A percentile compares a stretch with the other conserved stretches of the same genome.
Conservation (phyloP, 2,888 invertebrate species). For the Dasysyrphus albostriatus region DNA sequence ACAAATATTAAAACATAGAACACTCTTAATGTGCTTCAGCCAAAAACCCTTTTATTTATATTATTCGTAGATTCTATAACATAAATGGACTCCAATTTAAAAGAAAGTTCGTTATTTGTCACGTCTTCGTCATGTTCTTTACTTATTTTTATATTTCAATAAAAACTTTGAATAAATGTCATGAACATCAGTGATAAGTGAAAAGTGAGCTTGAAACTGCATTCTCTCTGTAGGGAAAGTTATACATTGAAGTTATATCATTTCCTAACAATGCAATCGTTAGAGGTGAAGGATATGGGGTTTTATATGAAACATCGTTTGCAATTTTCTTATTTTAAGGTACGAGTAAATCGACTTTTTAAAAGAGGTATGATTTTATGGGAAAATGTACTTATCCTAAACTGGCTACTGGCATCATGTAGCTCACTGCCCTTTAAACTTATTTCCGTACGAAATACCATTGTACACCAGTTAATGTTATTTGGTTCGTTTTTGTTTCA, state of each 20-base stretch:
- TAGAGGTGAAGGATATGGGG: too few relatives aligned
- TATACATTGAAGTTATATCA: not conserved
- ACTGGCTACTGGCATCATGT: not conserved
- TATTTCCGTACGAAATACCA: slow-evolving; percentile 32
- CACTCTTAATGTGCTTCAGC: too few relatives aligned
- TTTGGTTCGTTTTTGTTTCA: slow-evolving; percentile 25
- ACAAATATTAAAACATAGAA: too few relatives aligned
- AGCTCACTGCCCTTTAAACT: slow-evolving; percentile 22
- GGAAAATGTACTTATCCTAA: not conserved
- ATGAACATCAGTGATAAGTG: not conserved
- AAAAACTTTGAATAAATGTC: too few relatives aligned
- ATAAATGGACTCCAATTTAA: too few relatives aligned
- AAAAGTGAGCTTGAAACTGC: not conserved
- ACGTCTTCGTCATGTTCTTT: too few relatives aligned
- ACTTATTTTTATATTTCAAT: too few relatives aligned
- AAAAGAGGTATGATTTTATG: too few relatives aligned
- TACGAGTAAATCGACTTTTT: not conserved
- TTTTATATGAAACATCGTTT: not conserved
- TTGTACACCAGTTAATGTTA: slow-evolving; percentile 48
- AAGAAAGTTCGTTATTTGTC: too few relatives aligned
- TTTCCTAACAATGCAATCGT: not conserved
- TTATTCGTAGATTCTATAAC: too few relatives aligned
- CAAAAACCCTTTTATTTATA: too few relatives aligned
- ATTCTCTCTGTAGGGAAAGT: not conserved
- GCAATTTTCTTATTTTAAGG: not conserved